phyloP scores from a whole-genome alignment of 1,140 invertebrate genomes.

The Telenomus remus region DNA sequence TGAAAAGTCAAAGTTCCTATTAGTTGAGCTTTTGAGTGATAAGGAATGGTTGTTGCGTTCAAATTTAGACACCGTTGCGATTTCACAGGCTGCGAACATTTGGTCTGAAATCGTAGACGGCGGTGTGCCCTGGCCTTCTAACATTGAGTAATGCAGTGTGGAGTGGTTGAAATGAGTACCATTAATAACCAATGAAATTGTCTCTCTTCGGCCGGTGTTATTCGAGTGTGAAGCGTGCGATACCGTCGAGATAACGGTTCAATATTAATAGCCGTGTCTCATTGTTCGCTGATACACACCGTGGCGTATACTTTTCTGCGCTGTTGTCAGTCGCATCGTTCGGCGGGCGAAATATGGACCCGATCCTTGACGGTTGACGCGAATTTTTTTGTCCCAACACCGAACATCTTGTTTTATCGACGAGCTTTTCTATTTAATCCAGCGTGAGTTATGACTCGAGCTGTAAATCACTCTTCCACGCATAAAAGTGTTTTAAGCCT shows the following conservation, averaged over 20 bases:
- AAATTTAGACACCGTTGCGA: slow-evolving; percentile 24
- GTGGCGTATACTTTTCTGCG: slow-evolving; percentile 46
- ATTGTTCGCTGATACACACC: slow-evolving; percentile 51
- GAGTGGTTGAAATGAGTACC: slow-evolving; percentile 69
- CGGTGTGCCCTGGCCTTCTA: slow-evolving; percentile 51
- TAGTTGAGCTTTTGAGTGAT: no score
- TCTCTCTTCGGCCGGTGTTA: slow-evolving; percentile 68
- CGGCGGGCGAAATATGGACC: slow-evolving; percentile 28
- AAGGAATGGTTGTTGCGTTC: background rate
- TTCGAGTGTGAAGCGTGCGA: slow-evolving; percentile 69
- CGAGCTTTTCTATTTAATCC: slow-evolving; percentile 47
- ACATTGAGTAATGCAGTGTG: slow-evolving; percentile 72
- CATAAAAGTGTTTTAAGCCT: slow-evolving; percentile 36
- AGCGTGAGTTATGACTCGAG: slow-evolving; percentile 29
- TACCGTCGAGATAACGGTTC: slow-evolving; percentile 66
- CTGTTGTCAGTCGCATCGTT: slow-evolving; percentile 29
- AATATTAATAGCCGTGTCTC: slow-evolving; percentile 67
- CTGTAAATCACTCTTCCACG: slow-evolving; percentile 35
- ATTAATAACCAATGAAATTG: slow-evolving; percentile 74
- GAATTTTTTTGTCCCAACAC: slow-evolving; percentile 19
- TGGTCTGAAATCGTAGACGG: slow-evolving; percentile 69
- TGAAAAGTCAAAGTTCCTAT: no score
- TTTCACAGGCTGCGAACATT: slow-evolving; percentile 45
- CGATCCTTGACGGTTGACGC: slow-evolving; percentile 21
- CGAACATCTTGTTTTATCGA: slow-evolving; percentile 32